Percentiles rank a stretch among this genome's conserved stretches.
These are phyloP conservation scores for Adelognathus sp. DNA, from an alignment of 2,888 invertebrate species.

Conservation along the genomic window DNA sequence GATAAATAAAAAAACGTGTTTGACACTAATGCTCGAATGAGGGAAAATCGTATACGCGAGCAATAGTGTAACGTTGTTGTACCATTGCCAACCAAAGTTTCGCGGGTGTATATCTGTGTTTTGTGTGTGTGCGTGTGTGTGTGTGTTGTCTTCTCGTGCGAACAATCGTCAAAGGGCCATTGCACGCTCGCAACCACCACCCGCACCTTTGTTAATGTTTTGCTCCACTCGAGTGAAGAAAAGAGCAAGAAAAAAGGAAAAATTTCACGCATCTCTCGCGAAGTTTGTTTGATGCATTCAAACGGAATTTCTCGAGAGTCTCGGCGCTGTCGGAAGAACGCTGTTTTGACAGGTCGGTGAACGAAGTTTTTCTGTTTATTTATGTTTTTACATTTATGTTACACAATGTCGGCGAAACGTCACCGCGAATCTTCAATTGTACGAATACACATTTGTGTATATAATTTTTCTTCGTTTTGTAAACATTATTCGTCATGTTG, in stretches of 20 bases:
- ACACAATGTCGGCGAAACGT: neutral
- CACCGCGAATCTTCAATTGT: neutral
- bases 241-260: neutral
- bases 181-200: constrained; percentile 27
- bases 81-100: neutral
- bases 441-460: neutral
- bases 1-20: constrained; percentile 11
- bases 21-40: constrained; percentile 24
- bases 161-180: constrained; percentile 51
- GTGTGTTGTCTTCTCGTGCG: constrained; percentile 42
- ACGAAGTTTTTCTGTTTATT: neutral
- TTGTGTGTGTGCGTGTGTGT: neutral
- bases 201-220: constrained; percentile 16
- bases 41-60: neutral
- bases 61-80: neutral
- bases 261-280: neutral
- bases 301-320: neutral
- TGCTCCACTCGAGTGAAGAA: constrained; percentile 24
- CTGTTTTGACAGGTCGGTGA: constrained; percentile 28
- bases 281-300: neutral
- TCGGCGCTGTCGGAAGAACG: neutral
- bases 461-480: neutral
- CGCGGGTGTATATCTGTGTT: neutral
- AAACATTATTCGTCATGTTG: too few species aligned
- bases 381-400: neutral